Base-by-base conservation (phyloP, 2,888 invertebrate species). In the Mesorhabditis sp. region DNA sequence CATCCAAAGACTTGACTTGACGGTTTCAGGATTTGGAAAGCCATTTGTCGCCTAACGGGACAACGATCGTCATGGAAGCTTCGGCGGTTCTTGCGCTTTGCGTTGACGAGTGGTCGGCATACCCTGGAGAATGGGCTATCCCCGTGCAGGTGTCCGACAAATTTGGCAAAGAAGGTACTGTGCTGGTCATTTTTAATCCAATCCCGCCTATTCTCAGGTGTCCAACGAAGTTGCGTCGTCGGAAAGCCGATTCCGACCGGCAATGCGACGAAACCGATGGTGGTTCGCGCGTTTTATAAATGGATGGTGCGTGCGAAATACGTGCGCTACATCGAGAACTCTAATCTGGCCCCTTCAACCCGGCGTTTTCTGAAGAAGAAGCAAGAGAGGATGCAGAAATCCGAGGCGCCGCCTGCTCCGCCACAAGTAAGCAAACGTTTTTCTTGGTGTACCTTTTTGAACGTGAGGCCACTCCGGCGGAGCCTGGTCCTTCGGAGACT, bases 1-100 rank as follows among this genome's bases (percentile, higher is more conserved):
- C 58, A n/a, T 50, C 58, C 7, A 50, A 50, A 50, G n/a, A 13
- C n/a, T 50, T 50, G 7, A 13, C n/a, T 13, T 50, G 58, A 50
- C 10, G 10, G 58, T 50, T 50, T n/a, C n/a, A 50, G 58, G 10
- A 13, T 10, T 10, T 13, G 58, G n/a, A 10, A 50, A n/a, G n/a
- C 10, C 58, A 13, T 50, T 50, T 10, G 10, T n/a, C n/a, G 7
- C n/a, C 58, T 50, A 13, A 10, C 7, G n/a, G n/a, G 7, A 50
- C 58, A 13, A 13, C 58, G n/a, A 50, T 50, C 58, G n/a, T 50
- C 58, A 50, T 50, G 58, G 58, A 50, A n/a, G 58, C 58, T 50
- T 50, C 58, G 58, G 58, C 58, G 7, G n/a, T 50, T 50, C n/a
- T 50, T 10, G 58, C 58, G 7, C 58, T 50, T 50, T 50, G 58